A percentile compares a stretch with the other conserved stretches of the same genome.
These are phyloP conservation scores for Eremophila alpestris DNA, from an alignment of 2,797 vertebrate species.

Conservation along the genomic window DNA sequence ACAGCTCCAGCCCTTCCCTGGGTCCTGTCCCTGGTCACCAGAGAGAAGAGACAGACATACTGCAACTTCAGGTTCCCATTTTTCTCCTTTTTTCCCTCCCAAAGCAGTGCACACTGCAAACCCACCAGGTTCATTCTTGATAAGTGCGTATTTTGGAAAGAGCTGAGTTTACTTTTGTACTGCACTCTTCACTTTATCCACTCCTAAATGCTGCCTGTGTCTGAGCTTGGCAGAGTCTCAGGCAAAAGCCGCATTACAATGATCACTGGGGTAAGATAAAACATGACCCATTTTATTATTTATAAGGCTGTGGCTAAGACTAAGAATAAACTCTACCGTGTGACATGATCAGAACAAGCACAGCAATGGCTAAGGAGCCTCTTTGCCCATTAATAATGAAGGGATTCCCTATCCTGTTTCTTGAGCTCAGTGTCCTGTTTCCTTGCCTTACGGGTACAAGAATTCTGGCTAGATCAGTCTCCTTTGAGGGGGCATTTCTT, in stretches of 20 bases:
- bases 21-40: not conserved
- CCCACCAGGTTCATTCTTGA: rapidly evolving
- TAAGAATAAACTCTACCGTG: slow-evolving; percentile 60
- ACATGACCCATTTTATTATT: slow-evolving; percentile 69
- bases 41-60: not conserved
- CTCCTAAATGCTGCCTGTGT: slow-evolving; percentile 16
- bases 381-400: slow-evolving; percentile 83
- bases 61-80: not conserved
- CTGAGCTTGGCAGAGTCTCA: slow-evolving; percentile 53
- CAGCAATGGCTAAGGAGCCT: slow-evolving; percentile 33
- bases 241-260: slow-evolving; percentile 51
- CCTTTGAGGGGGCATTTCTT: not conserved
- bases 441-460: not conserved
- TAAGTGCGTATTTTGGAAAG: not conserved
- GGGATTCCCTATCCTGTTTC: slow-evolving; percentile 73
- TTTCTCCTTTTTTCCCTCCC: not conserved
- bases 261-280: slow-evolving; percentile 66
- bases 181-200: not conserved
- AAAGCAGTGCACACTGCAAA: not conserved
- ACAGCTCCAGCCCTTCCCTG: rapidly evolving
- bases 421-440: slow-evolving; percentile 36
- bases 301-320: slow-evolving; percentile 68
- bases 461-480: not conserved
- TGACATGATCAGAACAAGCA: slow-evolving; percentile 80
- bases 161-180: not conserved